These are phyloP conservation scores for Sciurus carolinensis DNA, from an alignment of 2,797 vertebrate species.

Conservation along the genomic window DNA sequence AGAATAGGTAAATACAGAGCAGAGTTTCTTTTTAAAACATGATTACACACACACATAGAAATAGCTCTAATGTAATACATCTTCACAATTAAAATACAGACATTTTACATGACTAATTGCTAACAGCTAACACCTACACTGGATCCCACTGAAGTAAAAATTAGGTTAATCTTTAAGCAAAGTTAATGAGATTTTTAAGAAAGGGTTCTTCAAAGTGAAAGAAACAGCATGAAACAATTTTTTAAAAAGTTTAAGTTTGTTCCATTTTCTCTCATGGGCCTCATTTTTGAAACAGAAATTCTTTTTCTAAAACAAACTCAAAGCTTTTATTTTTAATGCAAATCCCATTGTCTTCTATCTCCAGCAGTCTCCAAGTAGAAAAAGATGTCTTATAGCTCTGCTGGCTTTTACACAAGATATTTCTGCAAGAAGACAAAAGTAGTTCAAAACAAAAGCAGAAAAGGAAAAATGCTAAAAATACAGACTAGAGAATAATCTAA, in stretches of 20 bases:
- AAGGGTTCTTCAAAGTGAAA: constrained; percentile 58
- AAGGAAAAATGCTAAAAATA: constrained; percentile 38
- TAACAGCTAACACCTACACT: constrained; percentile 24
- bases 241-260: constrained; percentile 28
- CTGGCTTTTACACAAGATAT: constrained; percentile 39
- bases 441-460: neutral
- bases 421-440: constrained; percentile 30
- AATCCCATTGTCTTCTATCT: constrained; percentile 63
- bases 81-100: constrained; percentile 63
- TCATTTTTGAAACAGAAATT: constrained; percentile 74
- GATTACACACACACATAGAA: neutral
- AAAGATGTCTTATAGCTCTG: constrained; percentile 37
- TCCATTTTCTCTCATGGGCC: constrained; percentile 32
- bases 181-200: constrained; percentile 55
- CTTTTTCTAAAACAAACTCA: constrained; percentile 69
- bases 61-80: constrained; percentile 2
- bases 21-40: constrained; percentile 42
- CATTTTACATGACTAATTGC: constrained; percentile 55
- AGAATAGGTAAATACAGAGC: constrained; percentile 59
- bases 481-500: neutral
- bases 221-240: constrained; percentile 43
- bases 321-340: constrained; percentile 65
- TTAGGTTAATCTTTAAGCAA: constrained; percentile 69
- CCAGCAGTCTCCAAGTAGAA: constrained; percentile 73
- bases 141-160: constrained; percentile 51